A percentile compares a stretch with the other conserved stretches of the same genome.
Conservation (phyloP, 2,113 vertebrate genomes). For the Cynocephalus volans region DNA sequence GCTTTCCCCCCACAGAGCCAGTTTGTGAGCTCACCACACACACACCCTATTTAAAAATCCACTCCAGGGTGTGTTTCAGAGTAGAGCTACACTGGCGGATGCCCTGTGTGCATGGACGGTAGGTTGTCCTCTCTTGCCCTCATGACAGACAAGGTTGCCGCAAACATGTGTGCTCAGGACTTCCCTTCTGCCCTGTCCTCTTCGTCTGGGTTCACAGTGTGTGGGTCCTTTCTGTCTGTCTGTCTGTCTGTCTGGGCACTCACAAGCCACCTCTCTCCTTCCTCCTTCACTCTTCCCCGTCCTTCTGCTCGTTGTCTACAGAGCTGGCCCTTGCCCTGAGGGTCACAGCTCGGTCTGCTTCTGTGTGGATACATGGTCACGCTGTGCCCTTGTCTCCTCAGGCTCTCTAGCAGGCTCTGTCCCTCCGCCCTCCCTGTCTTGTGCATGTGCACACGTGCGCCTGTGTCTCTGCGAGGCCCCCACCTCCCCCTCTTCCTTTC, state of each 20-base stretch:
- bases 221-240: neutral
- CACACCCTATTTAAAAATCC: neutral
- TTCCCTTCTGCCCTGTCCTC: neutral
- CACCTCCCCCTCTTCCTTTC: neutral
- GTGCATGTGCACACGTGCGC: neutral
- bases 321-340: neutral
- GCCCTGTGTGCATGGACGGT: neutral
- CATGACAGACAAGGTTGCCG: neutral
- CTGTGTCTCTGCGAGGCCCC: neutral
- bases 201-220: neutral
- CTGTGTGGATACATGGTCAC: neutral
- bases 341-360: neutral
- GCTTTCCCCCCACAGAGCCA: neutral
- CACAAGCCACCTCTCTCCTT: neutral
- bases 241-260: neutral
- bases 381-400: neutral
- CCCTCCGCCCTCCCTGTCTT: neutral
- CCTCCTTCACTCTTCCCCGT: neutral
- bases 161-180: neutral
- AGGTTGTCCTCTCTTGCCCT: neutral
- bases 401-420: neutral
- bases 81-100: accelerated
- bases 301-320: neutral
- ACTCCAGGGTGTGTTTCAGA: neutral
- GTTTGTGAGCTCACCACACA: neutral